These are phyloP conservation scores for Cephus cinctus DNA, from an alignment of 1,140 invertebrate species.

Conservation along the genomic window DNA sequence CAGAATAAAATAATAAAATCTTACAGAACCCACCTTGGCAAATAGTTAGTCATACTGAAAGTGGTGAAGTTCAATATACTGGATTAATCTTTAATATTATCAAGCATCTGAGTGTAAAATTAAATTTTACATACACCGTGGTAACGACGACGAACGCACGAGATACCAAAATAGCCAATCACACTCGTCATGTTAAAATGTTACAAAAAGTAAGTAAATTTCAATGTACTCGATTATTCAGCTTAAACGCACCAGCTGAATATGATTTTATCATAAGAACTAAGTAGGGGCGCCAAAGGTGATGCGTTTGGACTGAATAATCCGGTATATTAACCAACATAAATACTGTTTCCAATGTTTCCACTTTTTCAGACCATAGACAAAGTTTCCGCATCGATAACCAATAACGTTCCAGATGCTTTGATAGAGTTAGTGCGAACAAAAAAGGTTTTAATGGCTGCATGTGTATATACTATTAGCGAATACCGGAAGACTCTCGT, in stretches of 20 bases:
- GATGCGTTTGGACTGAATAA: neutral
- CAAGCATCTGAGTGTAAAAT: slow-evolving; percentile 68
- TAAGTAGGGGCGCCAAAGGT: slow-evolving; percentile 14
- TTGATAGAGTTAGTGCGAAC: slow-evolving; percentile 47
- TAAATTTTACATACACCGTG: slow-evolving; percentile 78
- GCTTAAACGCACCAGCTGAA: too few relatives aligned
- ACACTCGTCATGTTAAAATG: neutral
- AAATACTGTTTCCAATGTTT: neutral
- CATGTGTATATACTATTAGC: slow-evolving; percentile 70
- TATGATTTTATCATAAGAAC: too few relatives aligned
- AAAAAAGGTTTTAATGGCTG: slow-evolving; percentile 67
- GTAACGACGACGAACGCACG: slow-evolving; percentile 15
- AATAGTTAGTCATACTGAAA: slow-evolving; percentile 61
- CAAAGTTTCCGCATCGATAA: slow-evolving; percentile 20
- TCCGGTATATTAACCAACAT: slow-evolving; percentile 5
- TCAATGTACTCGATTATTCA: too few relatives aligned
- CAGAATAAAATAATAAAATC: slow-evolving; percentile 22
- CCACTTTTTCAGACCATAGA: slow-evolving; percentile 10
- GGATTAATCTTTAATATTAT: slow-evolving; percentile 82
- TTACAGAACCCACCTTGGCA: slow-evolving; percentile 85
- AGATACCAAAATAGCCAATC: neutral
- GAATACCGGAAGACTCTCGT: slow-evolving; percentile 62
- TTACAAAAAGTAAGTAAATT: too few relatives aligned
- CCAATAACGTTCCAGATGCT: slow-evolving; percentile 44
- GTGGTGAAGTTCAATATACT: slow-evolving; percentile 59